Evolutionary conservation across 37 sponge, comb jelly and placozoan species (phyloP), one percentile per base, ranked within the genome.

Genomic region (Amphimedon queenslandica): DNA sequence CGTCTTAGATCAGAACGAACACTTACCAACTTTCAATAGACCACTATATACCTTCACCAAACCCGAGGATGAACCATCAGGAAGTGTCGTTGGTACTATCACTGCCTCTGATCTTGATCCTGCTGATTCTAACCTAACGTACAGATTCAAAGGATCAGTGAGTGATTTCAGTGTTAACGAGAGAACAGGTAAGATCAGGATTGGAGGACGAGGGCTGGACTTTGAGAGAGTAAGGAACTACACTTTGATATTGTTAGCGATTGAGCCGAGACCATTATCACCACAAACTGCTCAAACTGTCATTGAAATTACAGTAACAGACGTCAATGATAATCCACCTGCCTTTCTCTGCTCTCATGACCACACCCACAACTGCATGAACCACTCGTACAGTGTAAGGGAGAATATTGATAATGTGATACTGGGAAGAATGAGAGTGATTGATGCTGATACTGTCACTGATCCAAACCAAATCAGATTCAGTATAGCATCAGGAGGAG

Each of bases 261-360:
- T 16, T 21, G 82, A 80, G 27, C 58, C 42, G 36, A 34, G 71
- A 40, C 61, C 72, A 5, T 27, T 36, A 2, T n/a, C n/a, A n/a
- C 37, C 64, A 0, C 37, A 30, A 0, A 63, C 73, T 23, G 74
- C 71, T 5, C 66, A 68, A 1, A 42, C 69, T n/a, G 40, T 0
- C 13, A 79, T 90, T n/a, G 63, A 0, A 2, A 71, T 90, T 51
- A 69, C 58, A 2, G 21, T 84, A 2, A 64, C 37, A 24, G 74
- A 85, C 42, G 77, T 83, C n/a, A 89, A 89, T 66, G 87, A 90
- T 40, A 81, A 75, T n/a, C 63, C 76, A 1, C 91, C 91, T 2
- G 39, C 8, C 16, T 85, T 90, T 61, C 4, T 25, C 6, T 74
- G 58, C 0, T 30, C 66, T 25, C 38, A 55, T 10, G 13, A 63